Evolutionary conservation across 92 coral and sea anemone genomes (phyloP), one percentile per base, ranked within the genome.

Genomic region (Epizoanthus stellaris): DNA sequence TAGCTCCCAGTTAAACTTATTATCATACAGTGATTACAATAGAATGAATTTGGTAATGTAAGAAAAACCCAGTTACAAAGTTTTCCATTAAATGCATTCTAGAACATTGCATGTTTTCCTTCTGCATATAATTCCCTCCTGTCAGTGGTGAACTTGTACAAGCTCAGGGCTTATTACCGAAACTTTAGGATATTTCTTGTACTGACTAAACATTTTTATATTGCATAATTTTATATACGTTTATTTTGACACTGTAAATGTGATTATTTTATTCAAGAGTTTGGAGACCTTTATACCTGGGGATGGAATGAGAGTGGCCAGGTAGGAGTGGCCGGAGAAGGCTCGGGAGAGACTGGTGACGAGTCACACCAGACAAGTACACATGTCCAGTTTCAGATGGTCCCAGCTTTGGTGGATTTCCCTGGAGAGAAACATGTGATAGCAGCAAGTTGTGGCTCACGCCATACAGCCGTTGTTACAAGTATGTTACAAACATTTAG

Each of bases 261-360:
- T 21, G 38, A 59, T 75, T 5, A 39, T 0, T 67, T 17, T 16
- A 23, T 62, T 47, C 20, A 54, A 94, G 98, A 93, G 66, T 87
- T 73, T 87, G 99, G 98, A 67, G 99, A 97, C 90, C 86, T 97
- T 0, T 97, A 97, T 88, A 84, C 85, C 54, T 97, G 99, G 99
- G 99, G 99, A 61, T 97, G 99, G 99, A 97, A 97, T 30, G 94
- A 97, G 76, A 90, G 89, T 77, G 98, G 99, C 21, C 99, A 97
- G 80, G 86, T 94, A 62, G 99, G 99, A 77, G 87, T 94, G 80
- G 64, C 89, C 11, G 70, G 74, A 60, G 67, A 34, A 17, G 80
- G 85, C 79, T 70, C 83, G 66, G 90, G 70, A 39, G 91, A 86
- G 47, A 25, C 38, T 19, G 52, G 6, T 40, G 84, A 64, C 8